Evolutionary conservation across 1,140 invertebrate species (phyloP).

Genomic region (Drosophila novamexicana): DNA sequence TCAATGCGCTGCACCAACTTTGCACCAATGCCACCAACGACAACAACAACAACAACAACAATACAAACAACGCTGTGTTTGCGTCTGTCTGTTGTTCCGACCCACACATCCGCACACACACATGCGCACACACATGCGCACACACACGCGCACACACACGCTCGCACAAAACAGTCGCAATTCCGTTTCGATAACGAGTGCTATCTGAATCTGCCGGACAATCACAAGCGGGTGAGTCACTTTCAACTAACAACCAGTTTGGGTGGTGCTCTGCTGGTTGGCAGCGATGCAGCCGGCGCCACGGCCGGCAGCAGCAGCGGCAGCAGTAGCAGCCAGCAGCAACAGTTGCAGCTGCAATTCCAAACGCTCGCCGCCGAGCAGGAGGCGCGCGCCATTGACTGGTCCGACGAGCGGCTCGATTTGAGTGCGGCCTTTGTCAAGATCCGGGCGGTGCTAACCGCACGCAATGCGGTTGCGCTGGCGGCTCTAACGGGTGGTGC

Average conservation of each 20-base stretch:
- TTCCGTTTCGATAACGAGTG: slow-evolving; percentile 99
- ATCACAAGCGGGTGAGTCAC: slow-evolving; percentile 96
- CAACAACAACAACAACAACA: slow-evolving; percentile 15
- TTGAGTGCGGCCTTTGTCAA: slow-evolving; percentile 77
- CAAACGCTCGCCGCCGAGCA: slow-evolving; percentile 76
- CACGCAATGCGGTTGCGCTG: slow-evolving; percentile 72
- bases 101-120: not conserved
- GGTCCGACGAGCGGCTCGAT: slow-evolving; percentile 75
- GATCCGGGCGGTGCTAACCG: slow-evolving; percentile 73
- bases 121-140: slow-evolving; percentile 19
- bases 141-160: not conserved
- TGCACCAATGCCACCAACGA: slow-evolving; percentile 37
- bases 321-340: slow-evolving; percentile 48
- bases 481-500: slow-evolving; percentile 39
- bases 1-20: slow-evolving; percentile 30
- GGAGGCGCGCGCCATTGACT: slow-evolving; percentile 76
- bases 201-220: slow-evolving; percentile 96
- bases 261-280: slow-evolving; percentile 34
- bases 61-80: slow-evolving; percentile 16
- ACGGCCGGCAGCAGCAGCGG: slow-evolving; percentile 67
- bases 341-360: slow-evolving; percentile 68
- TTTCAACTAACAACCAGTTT: slow-evolving; percentile 71
- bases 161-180: slow-evolving; percentile 91
- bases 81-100: slow-evolving; percentile 17
- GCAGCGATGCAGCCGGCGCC: slow-evolving; percentile 86